These are phyloP conservation scores for Philypnodon macrostomus DNA, from an alignment of 2,797 vertebrate genomes.

Conservation along the genomic window DNA sequence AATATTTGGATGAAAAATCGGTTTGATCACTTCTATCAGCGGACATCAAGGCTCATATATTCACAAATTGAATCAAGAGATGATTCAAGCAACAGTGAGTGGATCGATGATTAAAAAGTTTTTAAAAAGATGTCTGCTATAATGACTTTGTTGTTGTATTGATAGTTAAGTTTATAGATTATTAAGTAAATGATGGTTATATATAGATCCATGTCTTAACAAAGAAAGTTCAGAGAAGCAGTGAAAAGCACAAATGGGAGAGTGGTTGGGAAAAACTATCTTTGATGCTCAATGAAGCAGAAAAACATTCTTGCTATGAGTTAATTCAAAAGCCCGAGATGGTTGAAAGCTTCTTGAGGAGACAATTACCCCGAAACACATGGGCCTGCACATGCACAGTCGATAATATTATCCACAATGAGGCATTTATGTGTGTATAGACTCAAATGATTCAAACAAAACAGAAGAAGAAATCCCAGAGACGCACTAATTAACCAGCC, in stretches of 20 bases:
- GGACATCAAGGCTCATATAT: constrained; percentile 2
- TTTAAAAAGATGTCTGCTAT: constrained; percentile 9
- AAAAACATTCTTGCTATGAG: constrained; percentile 17
- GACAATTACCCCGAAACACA: constrained; percentile 31
- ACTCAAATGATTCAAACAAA: constrained; percentile 26
- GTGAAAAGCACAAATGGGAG: not conserved
- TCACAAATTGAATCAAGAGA: constrained; percentile 9
- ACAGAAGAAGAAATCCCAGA: constrained; percentile 24
- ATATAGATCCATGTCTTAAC: constrained; percentile 10
- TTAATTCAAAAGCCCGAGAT: constrained; percentile 28
- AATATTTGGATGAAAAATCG: not conserved
- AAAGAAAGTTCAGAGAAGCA: constrained; percentile 4
- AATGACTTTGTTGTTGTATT: constrained; percentile 2
- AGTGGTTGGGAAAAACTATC: constrained; percentile 23
- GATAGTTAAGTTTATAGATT: not conserved
- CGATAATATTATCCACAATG: constrained; percentile 28
- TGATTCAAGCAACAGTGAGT: constrained; percentile 1
- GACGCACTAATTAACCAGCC: constrained; percentile 69
- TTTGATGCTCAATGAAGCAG: constrained; percentile 26
- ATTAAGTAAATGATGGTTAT: constrained; percentile 12
- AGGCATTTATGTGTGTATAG: constrained; percentile 26
- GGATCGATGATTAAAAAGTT: constrained; percentile 7
- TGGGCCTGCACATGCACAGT: constrained; percentile 1
- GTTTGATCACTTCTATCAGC: constrained; percentile 7
- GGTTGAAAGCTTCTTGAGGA: constrained; percentile 37